Base-by-base conservation (phyloP, 2,797 vertebrate species). In the Chrysolophus pictus region DNA sequence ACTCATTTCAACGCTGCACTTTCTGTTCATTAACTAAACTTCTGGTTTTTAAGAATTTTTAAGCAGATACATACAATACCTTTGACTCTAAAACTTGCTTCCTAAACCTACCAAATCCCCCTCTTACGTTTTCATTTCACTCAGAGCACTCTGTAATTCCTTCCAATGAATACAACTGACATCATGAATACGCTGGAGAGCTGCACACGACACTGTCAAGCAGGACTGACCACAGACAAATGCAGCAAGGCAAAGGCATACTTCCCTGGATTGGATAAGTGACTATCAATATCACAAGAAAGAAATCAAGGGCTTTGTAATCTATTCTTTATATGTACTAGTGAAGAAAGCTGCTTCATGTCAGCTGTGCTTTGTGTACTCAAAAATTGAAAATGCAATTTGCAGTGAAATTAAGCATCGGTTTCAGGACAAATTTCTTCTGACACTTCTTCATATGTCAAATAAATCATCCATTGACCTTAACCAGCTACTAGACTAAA, bases 381-480 rank as follows among this genome's bases (percentile, higher is more conserved):
- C 15, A 65, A 58, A 28, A 55, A 55, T 19, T 62, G 46, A 78
- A 86, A 87, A 88, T 14, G 35, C 13, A 49, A 28, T 11, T 64
- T 60, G 3, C 28, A 74, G 44, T 28, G 6, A 78, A 88, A 14
- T 65, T 39, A 74, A 72, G n/a, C 21, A 17, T 2, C 41, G 26
- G 37, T 72, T n/a, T 84, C 14, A 14, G 22, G 37, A 81, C 47
- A 75, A 46, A 78, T 82, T 75, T 84, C 19, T 92, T 81, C 49
- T 62, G 60, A 81, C 3, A 17, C 2, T 3, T 73, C 81, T 88
- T 63, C 4, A 10, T 33, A 33, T 10, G 26, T 11, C 29, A 33
- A 46, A 69, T 49, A 62, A 82, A 88, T 14, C 41, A 55, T 15
- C n/a, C 22, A 42, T 4, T 72, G 59, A 65, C 13, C 41, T 62